Base-by-base conservation (phyloP, 1,140 invertebrate genomes). In the Lucilia sericata region DNA sequence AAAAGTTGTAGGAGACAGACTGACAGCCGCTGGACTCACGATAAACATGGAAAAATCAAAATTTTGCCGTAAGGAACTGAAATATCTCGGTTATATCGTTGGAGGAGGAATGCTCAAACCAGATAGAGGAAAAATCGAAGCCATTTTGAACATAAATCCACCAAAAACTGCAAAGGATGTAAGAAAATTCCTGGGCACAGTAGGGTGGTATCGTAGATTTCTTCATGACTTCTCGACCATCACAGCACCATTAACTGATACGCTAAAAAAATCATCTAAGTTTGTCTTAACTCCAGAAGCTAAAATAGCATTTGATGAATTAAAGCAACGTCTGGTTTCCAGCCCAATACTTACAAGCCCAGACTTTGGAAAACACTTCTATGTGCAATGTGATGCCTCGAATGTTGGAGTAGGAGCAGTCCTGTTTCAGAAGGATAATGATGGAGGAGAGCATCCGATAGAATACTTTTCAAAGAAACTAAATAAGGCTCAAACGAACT, bases 201-300 rank as follows among this genome's bases (percentile, higher is more conserved):
- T 88, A 2, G 86, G 86, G 0, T 91, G 89, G 90, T 91, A 91
- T 65, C 83, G 90, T 0, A 10, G 87, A 2, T 92, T 92, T 82
- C 85, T 91, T 1, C 49, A 82, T 0, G 85, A 91, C 47, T 92
- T 90, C 83, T 86, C 91, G 0, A 82, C 42, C 2, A 76, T 89
- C 0, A 78, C 87, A 10, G 49, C 7, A 14, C 75, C 81, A n/a
- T 36, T 86, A 78, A 82, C 10, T 89, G 91, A 4, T 65, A 91
- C 1, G 87, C 86, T 36, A 51, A 74, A 10, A 19, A 49, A 25
- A 17, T 75, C 17, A 9, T 75, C 74, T 8, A 36, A 81, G 47
- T 81, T 85, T 17, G 2, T 14, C 36, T 8, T 36, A 36, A 70
- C 65, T 70, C 65, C 65, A 17, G 65, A 70, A 70, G n/a, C 65